A percentile compares a stretch with the other conserved stretches of the same genome.
These are phyloP conservation scores for Belgica antarctica DNA, from an alignment of 2,888 invertebrate genomes.

Conservation along the genomic window DNA sequence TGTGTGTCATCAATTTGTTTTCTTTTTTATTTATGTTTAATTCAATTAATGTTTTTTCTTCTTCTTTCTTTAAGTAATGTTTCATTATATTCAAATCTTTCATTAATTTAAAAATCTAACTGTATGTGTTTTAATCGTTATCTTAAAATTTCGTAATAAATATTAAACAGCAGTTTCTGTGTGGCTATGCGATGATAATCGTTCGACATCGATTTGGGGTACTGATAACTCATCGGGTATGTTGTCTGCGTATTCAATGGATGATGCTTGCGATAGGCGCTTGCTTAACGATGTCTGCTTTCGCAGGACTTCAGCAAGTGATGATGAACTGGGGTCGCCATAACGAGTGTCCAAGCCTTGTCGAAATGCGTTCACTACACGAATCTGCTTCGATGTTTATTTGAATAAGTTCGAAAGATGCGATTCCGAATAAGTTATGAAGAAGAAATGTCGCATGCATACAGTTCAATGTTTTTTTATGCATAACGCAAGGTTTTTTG, in stretches of 20 bases:
- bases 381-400: constrained; percentile 71
- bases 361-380: constrained; percentile 99
- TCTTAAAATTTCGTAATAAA: constrained; percentile 44
- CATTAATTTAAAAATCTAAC: constrained; percentile 51
- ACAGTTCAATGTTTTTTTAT: not conserved
- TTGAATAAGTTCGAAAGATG: constrained; percentile 40
- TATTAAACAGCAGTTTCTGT: constrained; percentile 88
- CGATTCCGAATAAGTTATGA: not conserved
- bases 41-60: constrained; percentile 11
- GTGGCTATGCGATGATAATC: constrained; percentile 88
- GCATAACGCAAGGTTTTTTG: not conserved
- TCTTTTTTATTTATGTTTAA: constrained; percentile 2
- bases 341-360: constrained; percentile 96
- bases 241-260: constrained; percentile 88
- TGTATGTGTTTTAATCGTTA: constrained; percentile 32
- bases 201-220: constrained; percentile 89
- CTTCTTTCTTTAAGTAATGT: not conserved
- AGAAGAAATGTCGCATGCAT: not conserved
- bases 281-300: constrained; percentile 91
- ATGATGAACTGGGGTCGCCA: constrained; percentile 88
- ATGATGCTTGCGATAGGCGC: constrained; percentile 87
- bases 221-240: constrained; percentile 84
- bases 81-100: constrained; percentile 44
- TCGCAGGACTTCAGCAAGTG: constrained; percentile 88
- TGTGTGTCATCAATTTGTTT: constrained; percentile 10